phyloP scores from a whole-genome alignment of 2,113 vertebrate genomes.

The Protobothrops mucrosquamatus region DNA sequence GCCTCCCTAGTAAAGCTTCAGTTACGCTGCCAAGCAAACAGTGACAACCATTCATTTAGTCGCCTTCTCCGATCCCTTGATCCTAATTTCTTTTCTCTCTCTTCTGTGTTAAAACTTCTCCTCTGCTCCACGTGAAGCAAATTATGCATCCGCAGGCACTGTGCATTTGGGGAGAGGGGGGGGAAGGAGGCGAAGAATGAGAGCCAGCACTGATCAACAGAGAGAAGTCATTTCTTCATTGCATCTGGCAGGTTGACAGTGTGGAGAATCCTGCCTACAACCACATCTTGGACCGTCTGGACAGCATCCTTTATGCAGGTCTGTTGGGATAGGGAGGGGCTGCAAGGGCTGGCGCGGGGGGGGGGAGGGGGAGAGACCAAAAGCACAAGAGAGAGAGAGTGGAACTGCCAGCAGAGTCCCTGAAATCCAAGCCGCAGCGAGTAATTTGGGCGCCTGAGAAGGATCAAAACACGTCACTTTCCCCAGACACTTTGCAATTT shows the following conservation, averaged over 20 bases:
- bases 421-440: not conserved
- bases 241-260: slow-evolving; percentile 71
- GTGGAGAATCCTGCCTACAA: slow-evolving; percentile 75
- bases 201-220: not conserved
- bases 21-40: not conserved
- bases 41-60: not conserved
- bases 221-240: not conserved
- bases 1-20: not conserved
- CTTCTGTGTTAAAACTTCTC: not conserved
- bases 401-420: not conserved
- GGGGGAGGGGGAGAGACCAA: too few species aligned
- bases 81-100: not conserved
- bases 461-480: not conserved
- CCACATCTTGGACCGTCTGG: slow-evolving; percentile 79
- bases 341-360: accelerated
- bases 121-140: not conserved
- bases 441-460: not conserved
- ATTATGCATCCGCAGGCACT: not conserved
- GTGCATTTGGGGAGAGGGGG: not conserved
- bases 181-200: not conserved
- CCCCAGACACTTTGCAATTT: not conserved
- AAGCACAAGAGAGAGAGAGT: too few species aligned
- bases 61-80: not conserved
- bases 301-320: slow-evolving; percentile 77
- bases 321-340: accelerated